phyloP scores from a whole-genome alignment of 2,888 invertebrate species.

The Chrysolina oricalcia region DNA sequence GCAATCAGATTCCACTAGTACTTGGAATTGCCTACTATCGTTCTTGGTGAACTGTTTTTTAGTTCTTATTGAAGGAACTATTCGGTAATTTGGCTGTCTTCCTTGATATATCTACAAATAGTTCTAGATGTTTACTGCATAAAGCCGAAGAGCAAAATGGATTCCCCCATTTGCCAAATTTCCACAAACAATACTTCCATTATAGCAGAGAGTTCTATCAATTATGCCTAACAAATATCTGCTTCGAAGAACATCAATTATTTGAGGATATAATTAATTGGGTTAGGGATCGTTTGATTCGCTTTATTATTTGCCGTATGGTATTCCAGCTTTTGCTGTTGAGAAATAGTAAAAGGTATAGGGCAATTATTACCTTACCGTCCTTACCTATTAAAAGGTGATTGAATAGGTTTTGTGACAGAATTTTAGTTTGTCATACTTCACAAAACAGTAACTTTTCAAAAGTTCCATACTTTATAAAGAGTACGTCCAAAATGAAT shows the following conservation, averaged over 20 bases:
- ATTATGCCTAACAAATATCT: constrained; percentile 20
- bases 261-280: constrained; percentile 22
- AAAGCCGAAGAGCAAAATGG: constrained; percentile 12
- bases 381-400: no score
- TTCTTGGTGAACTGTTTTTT: no score
- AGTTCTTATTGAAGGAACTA: no score
- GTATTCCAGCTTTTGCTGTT: constrained; percentile 11
- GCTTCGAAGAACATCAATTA: constrained; percentile 17
- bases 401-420: no score
- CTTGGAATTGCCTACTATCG: no score
- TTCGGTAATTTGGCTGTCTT: background rate
- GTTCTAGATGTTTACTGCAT: constrained; percentile 11
- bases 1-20: no score
- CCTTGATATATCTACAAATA: background rate
- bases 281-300: constrained; percentile 7
- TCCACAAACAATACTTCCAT: constrained; percentile 23
- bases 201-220: constrained; percentile 14
- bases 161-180: constrained; percentile 11
- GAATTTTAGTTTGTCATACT: no score
- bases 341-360: background rate
- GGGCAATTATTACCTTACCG: background rate
- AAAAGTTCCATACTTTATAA: no score
- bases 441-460: no score
- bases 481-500: no score
- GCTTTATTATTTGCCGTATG: constrained; percentile 18